A percentile compares a stretch with the other conserved stretches of the same genome.
Evolutionary conservation across 2,113 vertebrate species (phyloP).

Genomic region (Xiphophorus hellerii): DNA sequence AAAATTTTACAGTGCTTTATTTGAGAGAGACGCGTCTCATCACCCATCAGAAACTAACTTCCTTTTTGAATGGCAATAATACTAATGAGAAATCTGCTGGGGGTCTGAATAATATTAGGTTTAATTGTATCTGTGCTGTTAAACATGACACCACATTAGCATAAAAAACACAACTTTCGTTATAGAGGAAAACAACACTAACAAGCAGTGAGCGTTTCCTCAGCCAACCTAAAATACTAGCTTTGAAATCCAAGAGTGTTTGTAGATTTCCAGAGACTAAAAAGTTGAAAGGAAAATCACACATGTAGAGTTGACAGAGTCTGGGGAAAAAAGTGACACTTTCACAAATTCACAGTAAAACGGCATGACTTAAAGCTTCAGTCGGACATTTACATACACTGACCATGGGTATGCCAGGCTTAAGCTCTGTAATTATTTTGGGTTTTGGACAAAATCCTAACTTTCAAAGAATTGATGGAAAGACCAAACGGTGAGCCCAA

Average conservation of each 20-base stretch:
- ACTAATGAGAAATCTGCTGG: not conserved
- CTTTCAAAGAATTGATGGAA: not conserved
- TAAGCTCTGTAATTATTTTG: not conserved
- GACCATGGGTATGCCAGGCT: not conserved
- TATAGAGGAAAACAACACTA: constrained; percentile 21
- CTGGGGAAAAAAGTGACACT: constrained; percentile 23
- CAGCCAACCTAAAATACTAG: constrained; percentile 49
- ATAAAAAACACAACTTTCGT: not conserved
- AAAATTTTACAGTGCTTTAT: no score
- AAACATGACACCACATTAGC: not conserved
- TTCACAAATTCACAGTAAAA: constrained; percentile 48
- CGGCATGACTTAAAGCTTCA: constrained; percentile 22
- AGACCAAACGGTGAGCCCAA: not conserved
- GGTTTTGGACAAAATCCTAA: not conserved
- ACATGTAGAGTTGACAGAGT: constrained; percentile 29
- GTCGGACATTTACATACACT: not conserved
- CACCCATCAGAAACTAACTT: no score
- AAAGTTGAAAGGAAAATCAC: constrained; percentile 39
- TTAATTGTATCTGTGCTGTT: not conserved
- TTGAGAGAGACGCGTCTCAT: no score
- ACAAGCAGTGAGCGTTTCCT: constrained; percentile 49
- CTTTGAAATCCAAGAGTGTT: constrained; percentile 46
- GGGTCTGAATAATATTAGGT: not conserved
- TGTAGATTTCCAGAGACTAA: constrained; percentile 22
- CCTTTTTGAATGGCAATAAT: not conserved